phyloP scores from a whole-genome alignment of 1,140 invertebrate species.

The Adoxophyes honmai region DNA sequence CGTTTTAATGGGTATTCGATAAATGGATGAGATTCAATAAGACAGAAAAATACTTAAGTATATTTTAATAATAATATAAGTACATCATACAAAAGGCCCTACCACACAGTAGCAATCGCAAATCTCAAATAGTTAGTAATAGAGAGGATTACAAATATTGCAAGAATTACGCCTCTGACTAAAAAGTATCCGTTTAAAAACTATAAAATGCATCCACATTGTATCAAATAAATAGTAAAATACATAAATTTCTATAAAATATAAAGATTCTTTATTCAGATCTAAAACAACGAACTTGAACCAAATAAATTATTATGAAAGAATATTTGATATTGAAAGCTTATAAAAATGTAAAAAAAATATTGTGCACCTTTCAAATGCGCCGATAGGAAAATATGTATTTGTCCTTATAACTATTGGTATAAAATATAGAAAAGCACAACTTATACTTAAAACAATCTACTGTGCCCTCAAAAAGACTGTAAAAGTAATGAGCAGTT shows the following conservation, averaged over 20 bases:
- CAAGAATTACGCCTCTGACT: no score
- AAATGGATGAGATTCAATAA: no score
- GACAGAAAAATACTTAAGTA: no score
- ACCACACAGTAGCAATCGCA: neutral
- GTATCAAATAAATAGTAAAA: neutral
- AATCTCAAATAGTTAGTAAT: neutral
- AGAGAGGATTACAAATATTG: no score
- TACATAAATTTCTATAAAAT: constrained; percentile 1
- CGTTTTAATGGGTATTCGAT: no score
- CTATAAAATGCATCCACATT: no score
- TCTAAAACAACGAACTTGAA: neutral
- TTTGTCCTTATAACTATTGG: neutral
- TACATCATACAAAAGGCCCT: constrained; percentile 2
- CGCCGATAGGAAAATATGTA: neutral
- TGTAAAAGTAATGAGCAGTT: neutral
- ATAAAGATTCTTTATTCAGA: neutral
- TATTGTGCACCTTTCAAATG: constrained; percentile 1
- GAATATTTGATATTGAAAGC: no score
- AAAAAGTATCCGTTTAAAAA: no score
- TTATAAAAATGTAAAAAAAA: no score
- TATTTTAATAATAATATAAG: constrained; percentile 7
- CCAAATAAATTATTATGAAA: no score
- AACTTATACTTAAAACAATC: neutral
- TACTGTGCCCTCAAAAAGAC: neutral
- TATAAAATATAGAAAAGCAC: constrained; percentile 1